phyloP scores from a whole-genome alignment of 2,888 invertebrate genomes.

The Dromius quadrimaculatus region DNA sequence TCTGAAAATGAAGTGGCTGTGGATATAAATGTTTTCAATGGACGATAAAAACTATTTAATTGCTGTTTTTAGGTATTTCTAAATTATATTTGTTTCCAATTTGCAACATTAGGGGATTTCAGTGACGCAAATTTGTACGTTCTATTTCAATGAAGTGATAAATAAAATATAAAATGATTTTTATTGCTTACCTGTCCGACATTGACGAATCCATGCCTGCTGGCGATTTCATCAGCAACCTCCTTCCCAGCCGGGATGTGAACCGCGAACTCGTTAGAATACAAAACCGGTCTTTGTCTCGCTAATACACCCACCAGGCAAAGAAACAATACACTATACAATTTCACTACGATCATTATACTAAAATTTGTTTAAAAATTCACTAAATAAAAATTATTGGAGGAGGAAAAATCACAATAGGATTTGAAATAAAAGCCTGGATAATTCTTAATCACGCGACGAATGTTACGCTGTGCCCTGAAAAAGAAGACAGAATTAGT shows the following conservation, averaged over 20 bases:
- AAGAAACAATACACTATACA: conserved; percentile 54
- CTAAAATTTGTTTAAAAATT: conserved; percentile 24
- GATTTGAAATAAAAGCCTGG: conserved; percentile 34
- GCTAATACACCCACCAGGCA: conserved; percentile 49
- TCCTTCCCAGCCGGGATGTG: conserved; percentile 80
- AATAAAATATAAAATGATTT: background rate
- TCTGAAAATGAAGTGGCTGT: conserved; percentile 16
- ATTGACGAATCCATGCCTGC: conserved; percentile 87
- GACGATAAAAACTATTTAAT: no score
- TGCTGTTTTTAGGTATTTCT: no score
- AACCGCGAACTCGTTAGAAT: conserved; percentile 88
- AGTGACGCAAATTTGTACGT: no score
- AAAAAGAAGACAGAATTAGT: conserved; percentile 32
- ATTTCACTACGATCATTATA: conserved; percentile 56
- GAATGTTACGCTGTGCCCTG: conserved; percentile 34
- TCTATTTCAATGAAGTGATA: no score
- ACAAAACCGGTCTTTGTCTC: conserved; percentile 66
- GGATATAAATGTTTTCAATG: no score
- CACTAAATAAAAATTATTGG: conserved; percentile 9
- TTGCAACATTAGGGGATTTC: no score
- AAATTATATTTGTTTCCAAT: no score
- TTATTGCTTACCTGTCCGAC: conserved; percentile 84
- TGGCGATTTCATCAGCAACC: conserved; percentile 83
- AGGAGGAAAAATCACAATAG: conserved; percentile 13
- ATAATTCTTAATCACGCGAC: conserved; percentile 44